Evolutionary conservation across 2,888 invertebrate genomes (phyloP).

Genomic region (Diplazon laetatorius): DNA sequence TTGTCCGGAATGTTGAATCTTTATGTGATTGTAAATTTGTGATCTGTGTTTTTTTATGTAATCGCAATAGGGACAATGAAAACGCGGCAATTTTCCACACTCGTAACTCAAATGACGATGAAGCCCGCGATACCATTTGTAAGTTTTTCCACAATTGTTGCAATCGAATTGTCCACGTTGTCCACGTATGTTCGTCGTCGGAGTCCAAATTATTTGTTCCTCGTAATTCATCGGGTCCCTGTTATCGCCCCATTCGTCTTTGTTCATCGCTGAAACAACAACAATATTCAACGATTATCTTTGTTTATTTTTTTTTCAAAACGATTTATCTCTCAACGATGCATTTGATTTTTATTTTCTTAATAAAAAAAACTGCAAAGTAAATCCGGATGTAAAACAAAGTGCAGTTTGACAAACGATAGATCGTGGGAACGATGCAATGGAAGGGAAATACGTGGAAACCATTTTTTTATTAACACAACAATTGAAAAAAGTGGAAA

Average conservation of each 20-base stretch:
- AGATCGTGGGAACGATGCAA: neutral
- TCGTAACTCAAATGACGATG: slow-evolving; percentile 70
- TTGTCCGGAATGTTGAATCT: slow-evolving; percentile 51
- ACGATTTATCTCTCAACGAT: neutral
- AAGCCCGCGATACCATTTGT: slow-evolving; percentile 74
- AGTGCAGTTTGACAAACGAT: neutral
- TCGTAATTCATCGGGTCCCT: neutral
- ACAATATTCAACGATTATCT: neutral
- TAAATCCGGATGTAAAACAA: neutral
- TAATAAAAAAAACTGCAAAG: neutral
- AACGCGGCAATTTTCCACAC: slow-evolving; percentile 71
- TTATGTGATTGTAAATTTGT: slow-evolving; percentile 66
- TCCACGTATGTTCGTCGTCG: too few species aligned
- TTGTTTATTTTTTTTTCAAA: neutral
- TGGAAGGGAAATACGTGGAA: too few species aligned
- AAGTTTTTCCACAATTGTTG: slow-evolving; percentile 74
- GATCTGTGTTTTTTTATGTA: slow-evolving; percentile 68
- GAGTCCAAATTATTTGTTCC: slow-evolving; percentile 15
- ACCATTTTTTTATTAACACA: too few species aligned
- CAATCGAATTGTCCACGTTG: slow-evolving; percentile 71
- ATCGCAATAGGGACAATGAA: slow-evolving; percentile 66
- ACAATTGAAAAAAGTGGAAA: too few species aligned
- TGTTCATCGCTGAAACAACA: slow-evolving; percentile 55
- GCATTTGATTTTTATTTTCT: too few species aligned
- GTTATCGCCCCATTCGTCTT: slow-evolving; percentile 28